Evolutionary conservation across 1,140 invertebrate species (phyloP).

Genomic region (Choristoneura fumiferana): DNA sequence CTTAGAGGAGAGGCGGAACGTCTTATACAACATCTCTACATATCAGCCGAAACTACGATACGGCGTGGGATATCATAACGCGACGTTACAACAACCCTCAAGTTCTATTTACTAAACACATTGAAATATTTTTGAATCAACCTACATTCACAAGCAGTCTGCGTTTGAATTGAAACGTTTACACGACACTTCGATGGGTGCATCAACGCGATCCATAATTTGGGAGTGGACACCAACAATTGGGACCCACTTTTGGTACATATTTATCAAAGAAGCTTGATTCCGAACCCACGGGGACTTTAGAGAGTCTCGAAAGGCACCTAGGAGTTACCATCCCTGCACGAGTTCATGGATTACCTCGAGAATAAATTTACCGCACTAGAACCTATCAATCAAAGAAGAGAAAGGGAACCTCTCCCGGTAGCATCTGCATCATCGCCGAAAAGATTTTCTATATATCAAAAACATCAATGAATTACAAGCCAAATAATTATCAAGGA

Average conservation of each 20-base stretch:
- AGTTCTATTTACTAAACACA: not conserved
- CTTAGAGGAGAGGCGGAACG: not conserved
- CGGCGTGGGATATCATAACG: not conserved
- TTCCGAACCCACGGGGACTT: not conserved
- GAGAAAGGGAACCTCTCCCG: not conserved
- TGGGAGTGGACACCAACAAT: not conserved
- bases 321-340: not conserved
- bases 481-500: too few relatives aligned
- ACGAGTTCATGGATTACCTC: not conserved
- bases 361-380: not conserved
- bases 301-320: not conserved
- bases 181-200: not conserved
- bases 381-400: not conserved
- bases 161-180: not conserved
- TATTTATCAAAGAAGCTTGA: not conserved
- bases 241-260: not conserved
- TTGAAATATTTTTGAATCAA: not conserved
- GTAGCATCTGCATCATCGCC: not conserved
- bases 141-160: not conserved
- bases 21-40: not conserved
- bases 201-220: not conserved
- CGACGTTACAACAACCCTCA: not conserved
- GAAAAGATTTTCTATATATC: not conserved
- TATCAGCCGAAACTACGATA: not conserved
- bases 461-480: not conserved